Evolutionary conservation across 2,888 invertebrate genomes (phyloP), one percentile per base, ranked within the genome.

Genomic region (Bombylius discolor): DNA sequence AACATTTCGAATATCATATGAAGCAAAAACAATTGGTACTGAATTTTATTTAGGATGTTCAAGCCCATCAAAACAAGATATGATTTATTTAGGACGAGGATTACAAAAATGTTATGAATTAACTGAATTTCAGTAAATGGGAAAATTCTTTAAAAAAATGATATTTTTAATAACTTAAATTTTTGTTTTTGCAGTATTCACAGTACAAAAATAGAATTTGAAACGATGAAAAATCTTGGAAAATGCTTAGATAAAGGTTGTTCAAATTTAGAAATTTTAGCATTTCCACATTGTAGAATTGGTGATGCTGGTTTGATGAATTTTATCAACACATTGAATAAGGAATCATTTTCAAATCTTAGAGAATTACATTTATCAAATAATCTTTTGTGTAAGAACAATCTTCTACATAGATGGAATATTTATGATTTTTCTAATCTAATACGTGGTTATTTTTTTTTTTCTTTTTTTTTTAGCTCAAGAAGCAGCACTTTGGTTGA

Each of bases 11-110:
- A 64, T 73, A 58, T 71, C 72, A 56, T 74, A 68, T 59, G 68
- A 68, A 58, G 67, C 71, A 49, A 73, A 72, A 65, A 72, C 70
- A 52, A 67, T 70, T 54, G 69, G 68, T 56, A 68, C 66, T 47
- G 65, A 72, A 59, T 74, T 68, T 62, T 72, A 69, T 63, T 57
- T 68, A 36, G 72, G 73, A 46, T 74, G 73, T 55, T 72, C 73
- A 51, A 70, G 65, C 55, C 62, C 73, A 51, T 68, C 73, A 31
- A 63, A 67, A 42, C 66, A 65, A 44, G 74, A 74, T 59, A 68
- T 70, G 45, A 55, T 65, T 4, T 62, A 63, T 34, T 62, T 74
- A 60, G 63, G 67, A 34, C 64, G 67, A 44, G 74, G 74, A 32
- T 60, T 74, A 46, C 68, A 70, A 52, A 67, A 67, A 55, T 69